phyloP scores from a whole-genome alignment of 2,113 vertebrate species.

The Sylvilagus bachmani region DNA sequence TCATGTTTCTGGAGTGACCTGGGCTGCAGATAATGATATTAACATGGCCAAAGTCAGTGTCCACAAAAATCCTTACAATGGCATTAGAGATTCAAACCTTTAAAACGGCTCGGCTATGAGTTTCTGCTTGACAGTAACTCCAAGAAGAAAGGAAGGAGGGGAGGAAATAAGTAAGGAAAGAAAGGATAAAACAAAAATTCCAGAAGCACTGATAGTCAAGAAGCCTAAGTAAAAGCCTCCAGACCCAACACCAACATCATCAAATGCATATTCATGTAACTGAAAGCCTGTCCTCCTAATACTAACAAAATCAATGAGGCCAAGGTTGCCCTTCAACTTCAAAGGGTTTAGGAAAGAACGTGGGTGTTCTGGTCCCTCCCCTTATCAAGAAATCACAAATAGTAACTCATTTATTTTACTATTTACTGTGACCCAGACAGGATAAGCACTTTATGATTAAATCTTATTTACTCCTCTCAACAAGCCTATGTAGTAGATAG shows the following conservation, averaged over 20 bases:
- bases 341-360: background rate
- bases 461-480: constrained; percentile 38
- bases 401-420: constrained; percentile 8
- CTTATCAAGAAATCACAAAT: constrained; percentile 19
- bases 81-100: background rate
- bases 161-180: too few species aligned
- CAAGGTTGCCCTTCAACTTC: background rate
- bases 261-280: constrained; percentile 29
- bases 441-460: background rate
- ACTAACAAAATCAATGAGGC: background rate
- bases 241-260: background rate
- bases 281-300: background rate
- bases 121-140: constrained; percentile 37
- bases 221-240: background rate
- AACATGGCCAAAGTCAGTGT: background rate
- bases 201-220: background rate
- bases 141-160: background rate
- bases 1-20: constrained; percentile 2
- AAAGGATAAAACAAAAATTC: constrained; percentile 20
- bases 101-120: background rate
- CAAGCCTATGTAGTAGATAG: background rate
- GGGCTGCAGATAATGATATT: background rate
- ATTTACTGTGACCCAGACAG: background rate
- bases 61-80: background rate
- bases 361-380: background rate